These are phyloP conservation scores for Solenopsis invicta DNA, from an alignment of 1,140 invertebrate genomes.

Conservation along the genomic window DNA sequence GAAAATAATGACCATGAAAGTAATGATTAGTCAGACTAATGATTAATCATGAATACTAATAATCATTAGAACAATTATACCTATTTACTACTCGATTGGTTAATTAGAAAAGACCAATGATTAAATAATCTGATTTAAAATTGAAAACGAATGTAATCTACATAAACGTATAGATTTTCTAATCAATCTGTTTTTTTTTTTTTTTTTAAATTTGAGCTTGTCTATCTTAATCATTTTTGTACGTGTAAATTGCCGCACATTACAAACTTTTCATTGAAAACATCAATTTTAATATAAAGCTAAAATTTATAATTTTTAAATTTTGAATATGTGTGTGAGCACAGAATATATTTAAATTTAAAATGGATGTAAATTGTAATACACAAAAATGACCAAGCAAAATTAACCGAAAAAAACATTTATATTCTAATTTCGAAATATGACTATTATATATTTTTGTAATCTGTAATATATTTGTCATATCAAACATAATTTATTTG, in stretches of 20 bases:
- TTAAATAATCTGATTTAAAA: not conserved
- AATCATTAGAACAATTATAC: not conserved
- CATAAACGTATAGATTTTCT: not conserved
- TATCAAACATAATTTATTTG: not conserved
- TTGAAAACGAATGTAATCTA: not conserved
- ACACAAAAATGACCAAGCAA: not conserved
- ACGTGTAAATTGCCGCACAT: not conserved
- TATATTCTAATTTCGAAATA: not conserved
- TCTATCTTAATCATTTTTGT: not conserved
- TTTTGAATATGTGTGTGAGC: not conserved
- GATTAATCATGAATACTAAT: conserved; percentile 3
- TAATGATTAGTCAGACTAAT: not conserved
- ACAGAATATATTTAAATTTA: not conserved
- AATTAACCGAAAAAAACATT: conserved; percentile 1
- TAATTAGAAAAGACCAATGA: not conserved
- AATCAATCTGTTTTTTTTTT: not conserved
- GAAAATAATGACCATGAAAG: not conserved
- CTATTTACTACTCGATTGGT: not conserved
- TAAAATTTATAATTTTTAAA: not conserved
- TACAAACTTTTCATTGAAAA: not conserved
- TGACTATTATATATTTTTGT: not conserved
- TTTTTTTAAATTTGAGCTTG: too few relatives aligned
- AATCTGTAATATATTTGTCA: not conserved
- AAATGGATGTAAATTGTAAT: not conserved
- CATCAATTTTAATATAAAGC: not conserved